Percentiles rank a stretch among this genome's conserved stretches.
These are phyloP conservation scores for Odobenus rosmarus DNA, from an alignment of 2,113 vertebrate genomes.

Conservation along the genomic window DNA sequence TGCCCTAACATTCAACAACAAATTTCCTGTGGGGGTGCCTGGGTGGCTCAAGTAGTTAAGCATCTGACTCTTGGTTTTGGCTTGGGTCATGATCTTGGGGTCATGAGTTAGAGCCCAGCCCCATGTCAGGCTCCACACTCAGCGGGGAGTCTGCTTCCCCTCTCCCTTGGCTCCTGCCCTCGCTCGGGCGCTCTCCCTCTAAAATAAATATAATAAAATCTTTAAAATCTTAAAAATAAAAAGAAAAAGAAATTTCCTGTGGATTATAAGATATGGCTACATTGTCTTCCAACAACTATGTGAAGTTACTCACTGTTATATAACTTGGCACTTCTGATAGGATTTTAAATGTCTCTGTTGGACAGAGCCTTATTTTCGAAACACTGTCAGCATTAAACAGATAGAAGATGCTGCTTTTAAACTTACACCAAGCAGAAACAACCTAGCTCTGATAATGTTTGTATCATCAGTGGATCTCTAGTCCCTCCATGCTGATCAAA, in stretches of 20 bases:
- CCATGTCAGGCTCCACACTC: neutral
- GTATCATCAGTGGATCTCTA: constrained; percentile 70
- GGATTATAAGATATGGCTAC: neutral
- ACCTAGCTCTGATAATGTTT: constrained; percentile 72
- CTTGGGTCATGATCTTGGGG: neutral
- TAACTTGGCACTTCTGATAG: neutral
- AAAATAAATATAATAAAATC: neutral
- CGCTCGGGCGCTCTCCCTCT: neutral
- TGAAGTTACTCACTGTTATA: neutral
- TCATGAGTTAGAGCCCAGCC: neutral
- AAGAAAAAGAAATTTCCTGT: neutral
- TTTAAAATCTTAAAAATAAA: neutral
- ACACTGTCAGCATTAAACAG: constrained; percentile 66
- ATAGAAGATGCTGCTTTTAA: constrained; percentile 49
- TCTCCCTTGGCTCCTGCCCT: neutral
- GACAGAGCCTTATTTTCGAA: constrained; percentile 46
- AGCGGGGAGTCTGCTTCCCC: neutral
- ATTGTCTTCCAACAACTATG: neutral
- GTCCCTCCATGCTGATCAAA: constrained; percentile 63
- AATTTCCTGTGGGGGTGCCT: neutral
- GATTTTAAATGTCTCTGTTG: neutral
- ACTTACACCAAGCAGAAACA: constrained; percentile 54
- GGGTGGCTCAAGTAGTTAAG: neutral
- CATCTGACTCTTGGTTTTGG: neutral
- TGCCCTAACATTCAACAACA: neutral